phyloP scores from a whole-genome alignment of 2,113 vertebrate species.

The Rhinoderma darwinii region DNA sequence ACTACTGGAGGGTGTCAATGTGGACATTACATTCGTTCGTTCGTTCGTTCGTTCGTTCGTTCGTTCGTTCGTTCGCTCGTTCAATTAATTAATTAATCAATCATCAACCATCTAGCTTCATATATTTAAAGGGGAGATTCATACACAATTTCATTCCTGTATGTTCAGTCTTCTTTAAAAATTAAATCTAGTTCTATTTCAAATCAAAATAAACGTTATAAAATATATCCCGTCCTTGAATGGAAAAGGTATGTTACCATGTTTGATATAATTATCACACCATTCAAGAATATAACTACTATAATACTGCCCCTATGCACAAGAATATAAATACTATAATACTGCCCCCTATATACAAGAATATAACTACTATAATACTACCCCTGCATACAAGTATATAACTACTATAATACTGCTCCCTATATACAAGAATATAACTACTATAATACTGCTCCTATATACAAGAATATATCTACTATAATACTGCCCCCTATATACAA shows the following conservation, averaged over 20 bases:
- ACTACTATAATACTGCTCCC: background rate
- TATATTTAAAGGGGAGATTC: background rate
- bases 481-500: background rate
- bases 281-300: too few species aligned
- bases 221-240: too few species aligned
- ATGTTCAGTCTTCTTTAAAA: too few species aligned
- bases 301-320: too few species aligned
- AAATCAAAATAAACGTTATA: background rate
- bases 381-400: background rate
- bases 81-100: too few species aligned
- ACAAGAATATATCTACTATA: slow-evolving; percentile 2
- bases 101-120: background rate
- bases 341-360: background rate
- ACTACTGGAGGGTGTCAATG: background rate
- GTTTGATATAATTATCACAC: too few species aligned
- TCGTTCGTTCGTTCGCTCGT: too few species aligned
- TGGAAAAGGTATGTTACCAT: too few species aligned
- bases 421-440: background rate
- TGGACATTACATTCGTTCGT: background rate
- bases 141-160: too few species aligned
- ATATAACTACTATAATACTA: background rate
- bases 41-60: too few species aligned
- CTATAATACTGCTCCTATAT: background rate
- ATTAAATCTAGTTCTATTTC: background rate
- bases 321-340: too few species aligned